Percentiles rank a stretch among this genome's conserved stretches.
These are phyloP conservation scores for Caradrina kadenii DNA, from an alignment of 2,888 invertebrate species.

Conservation along the genomic window DNA sequence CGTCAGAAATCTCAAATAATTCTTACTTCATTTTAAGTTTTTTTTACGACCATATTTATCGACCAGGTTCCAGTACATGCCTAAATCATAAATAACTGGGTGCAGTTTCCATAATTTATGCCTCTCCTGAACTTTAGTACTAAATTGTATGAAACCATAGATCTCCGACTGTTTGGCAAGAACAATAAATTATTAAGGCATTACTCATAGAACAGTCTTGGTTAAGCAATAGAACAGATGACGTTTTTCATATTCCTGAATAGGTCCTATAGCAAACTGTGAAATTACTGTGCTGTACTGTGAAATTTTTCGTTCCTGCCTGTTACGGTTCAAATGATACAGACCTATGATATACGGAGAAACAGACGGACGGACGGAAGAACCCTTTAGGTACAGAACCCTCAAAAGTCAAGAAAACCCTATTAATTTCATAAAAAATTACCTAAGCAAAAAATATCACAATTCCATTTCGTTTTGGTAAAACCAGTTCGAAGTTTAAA, in stretches of 20 bases:
- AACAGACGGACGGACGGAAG: too few relatives aligned
- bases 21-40: not conserved
- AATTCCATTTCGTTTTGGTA: not conserved
- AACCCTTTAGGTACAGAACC: too few relatives aligned
- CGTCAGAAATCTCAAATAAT: too few relatives aligned
- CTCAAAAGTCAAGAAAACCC: not conserved
- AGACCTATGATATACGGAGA: too few relatives aligned
- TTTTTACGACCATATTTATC: conserved; percentile 6
- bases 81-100: conserved; percentile 70
- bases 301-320: too few relatives aligned
- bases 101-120: conserved; percentile 76
- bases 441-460: not conserved
- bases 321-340: too few relatives aligned
- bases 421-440: not conserved
- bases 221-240: conserved; percentile 28
- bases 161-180: conserved; percentile 72
- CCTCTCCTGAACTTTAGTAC: conserved; percentile 78
- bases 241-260: not conserved
- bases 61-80: conserved; percentile 53
- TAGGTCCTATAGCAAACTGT: too few relatives aligned
- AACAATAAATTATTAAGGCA: conserved; percentile 78
- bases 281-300: too few relatives aligned
- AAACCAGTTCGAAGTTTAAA: conserved; percentile 19
- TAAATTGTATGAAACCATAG: conserved; percentile 74
- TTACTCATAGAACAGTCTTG: conserved; percentile 69